These are phyloP conservation scores for Chrysemys picta DNA, from an alignment of 2,113 vertebrate species.

Conservation along the genomic window DNA sequence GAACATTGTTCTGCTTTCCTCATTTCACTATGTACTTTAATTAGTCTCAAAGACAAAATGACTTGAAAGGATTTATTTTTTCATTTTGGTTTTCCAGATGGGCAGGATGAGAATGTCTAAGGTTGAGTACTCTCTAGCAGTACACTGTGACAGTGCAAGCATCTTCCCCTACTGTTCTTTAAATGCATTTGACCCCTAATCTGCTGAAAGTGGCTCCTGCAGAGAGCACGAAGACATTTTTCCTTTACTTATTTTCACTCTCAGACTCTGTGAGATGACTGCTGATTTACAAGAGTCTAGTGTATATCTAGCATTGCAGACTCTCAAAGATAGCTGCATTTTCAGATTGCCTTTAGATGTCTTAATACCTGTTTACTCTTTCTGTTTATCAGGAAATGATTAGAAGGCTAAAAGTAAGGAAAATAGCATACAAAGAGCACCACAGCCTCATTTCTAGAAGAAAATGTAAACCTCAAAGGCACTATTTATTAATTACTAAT, in stretches of 20 bases:
- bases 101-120: conserved; percentile 9
- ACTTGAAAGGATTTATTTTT: neutral
- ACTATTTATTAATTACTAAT: conserved; percentile 12
- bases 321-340: conserved; percentile 26
- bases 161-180: conserved; percentile 17
- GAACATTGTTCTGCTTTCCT: neutral
- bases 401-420: conserved; percentile 22
- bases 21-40: neutral
- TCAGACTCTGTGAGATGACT: conserved; percentile 4
- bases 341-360: conserved; percentile 34
- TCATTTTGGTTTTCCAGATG: neutral
- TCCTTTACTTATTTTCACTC: conserved; percentile 33
- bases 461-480: conserved; percentile 37
- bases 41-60: conserved; percentile 28
- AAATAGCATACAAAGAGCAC: neutral
- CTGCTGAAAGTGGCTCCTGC: conserved; percentile 40
- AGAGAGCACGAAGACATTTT: conserved; percentile 4
- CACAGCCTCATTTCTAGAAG: neutral
- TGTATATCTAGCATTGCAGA: neutral
- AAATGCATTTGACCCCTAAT: conserved; percentile 44
- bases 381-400: conserved; percentile 13
- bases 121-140: neutral
- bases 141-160: neutral
- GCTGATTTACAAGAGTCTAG: conserved; percentile 13
- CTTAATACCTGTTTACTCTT: conserved; percentile 42